phyloP scores from a whole-genome alignment of 2,888 invertebrate genomes.

The Cerceris rybyensis region DNA sequence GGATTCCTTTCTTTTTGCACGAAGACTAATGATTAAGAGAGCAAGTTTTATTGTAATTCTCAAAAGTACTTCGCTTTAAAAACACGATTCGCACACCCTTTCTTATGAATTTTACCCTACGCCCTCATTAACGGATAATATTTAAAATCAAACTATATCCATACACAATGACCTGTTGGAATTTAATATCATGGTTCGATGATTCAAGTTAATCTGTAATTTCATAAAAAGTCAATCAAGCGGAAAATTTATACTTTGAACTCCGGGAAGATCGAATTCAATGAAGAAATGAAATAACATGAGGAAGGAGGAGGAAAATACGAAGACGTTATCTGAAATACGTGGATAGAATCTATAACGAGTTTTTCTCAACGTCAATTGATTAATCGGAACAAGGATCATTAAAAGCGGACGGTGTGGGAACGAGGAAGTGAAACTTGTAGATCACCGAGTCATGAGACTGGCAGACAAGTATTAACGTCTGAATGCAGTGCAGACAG shows the following conservation, averaged over 20 bases:
- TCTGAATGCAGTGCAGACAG: constrained; percentile 33
- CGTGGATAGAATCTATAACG: constrained; percentile 30
- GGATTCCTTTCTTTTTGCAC: constrained; percentile 62
- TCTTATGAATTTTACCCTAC: not conserved
- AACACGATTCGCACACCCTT: constrained; percentile 20
- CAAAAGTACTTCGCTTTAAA: constrained; percentile 41
- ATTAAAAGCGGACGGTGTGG: constrained; percentile 51
- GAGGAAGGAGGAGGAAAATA: not conserved
- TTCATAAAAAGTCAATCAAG: not conserved
- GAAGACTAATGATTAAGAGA: constrained; percentile 76
- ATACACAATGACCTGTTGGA: too few relatives aligned
- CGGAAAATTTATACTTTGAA: too few relatives aligned
- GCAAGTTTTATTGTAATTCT: constrained; percentile 41
- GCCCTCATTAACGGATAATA: too few relatives aligned
- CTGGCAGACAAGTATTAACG: constrained; percentile 47
- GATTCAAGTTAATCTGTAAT: not conserved
- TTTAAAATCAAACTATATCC: too few relatives aligned
- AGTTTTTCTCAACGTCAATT: constrained; percentile 27
- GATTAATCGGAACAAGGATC: constrained; percentile 47
- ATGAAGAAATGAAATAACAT: not conserved
- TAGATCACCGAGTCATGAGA: constrained; percentile 57
- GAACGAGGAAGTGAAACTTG: constrained; percentile 67
- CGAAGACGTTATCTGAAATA: constrained; percentile 3
- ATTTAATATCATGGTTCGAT: too few relatives aligned
- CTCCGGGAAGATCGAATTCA: not conserved